Evolutionary conservation across 2,797 vertebrate genomes (phyloP).

Genomic region (Masticophis lateralis): DNA sequence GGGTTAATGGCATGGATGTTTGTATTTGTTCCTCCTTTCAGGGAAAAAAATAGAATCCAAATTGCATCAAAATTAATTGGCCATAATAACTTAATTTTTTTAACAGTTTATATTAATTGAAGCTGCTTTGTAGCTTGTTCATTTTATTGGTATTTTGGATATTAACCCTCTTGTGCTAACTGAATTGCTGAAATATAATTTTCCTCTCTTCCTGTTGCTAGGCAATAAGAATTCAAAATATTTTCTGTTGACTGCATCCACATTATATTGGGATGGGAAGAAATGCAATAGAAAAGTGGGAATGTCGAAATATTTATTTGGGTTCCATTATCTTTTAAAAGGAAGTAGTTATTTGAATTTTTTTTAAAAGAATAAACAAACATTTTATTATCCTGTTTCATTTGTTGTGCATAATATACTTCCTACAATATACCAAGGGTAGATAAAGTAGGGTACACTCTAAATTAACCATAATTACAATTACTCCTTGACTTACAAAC

Average conservation of each 20-base stretch:
- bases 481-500: not conserved
- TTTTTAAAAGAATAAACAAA: not conserved
- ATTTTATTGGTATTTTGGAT: conserved; percentile 46
- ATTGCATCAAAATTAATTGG: conserved; percentile 19
- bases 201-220: conserved; percentile 63
- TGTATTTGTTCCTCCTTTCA: not conserved
- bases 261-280: conserved; percentile 16
- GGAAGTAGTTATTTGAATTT: not conserved
- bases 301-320: conserved; percentile 40
- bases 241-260: conserved; percentile 64
- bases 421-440: not conserved
- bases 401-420: not conserved
- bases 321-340: conserved; percentile 17
- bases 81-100: not conserved
- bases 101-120: conserved; percentile 33
- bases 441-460: not conserved
- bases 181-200: conserved; percentile 54
- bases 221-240: conserved; percentile 65
- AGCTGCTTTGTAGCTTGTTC: conserved; percentile 19
- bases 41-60: conserved; percentile 7
- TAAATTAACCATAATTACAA: conserved; percentile 1
- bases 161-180: conserved; percentile 34
- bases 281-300: conserved; percentile 25
- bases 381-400: conserved; percentile 8
- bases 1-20: conserved; percentile 4